These are phyloP conservation scores for Dermatemys mawii DNA, from an alignment of 2,113 vertebrate genomes.

Conservation along the genomic window DNA sequence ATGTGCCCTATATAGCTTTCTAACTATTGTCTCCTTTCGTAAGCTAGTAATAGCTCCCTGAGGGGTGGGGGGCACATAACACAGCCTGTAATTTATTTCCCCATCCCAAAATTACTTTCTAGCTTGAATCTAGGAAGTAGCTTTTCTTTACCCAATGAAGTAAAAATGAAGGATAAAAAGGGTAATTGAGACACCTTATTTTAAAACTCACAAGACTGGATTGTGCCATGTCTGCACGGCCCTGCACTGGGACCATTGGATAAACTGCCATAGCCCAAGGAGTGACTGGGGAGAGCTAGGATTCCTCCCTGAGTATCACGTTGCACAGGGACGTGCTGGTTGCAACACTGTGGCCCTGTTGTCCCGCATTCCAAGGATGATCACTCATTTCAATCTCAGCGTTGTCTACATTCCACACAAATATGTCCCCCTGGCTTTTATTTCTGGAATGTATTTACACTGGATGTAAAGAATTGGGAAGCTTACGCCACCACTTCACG, in stretches of 20 bases:
- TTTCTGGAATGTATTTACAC: neutral
- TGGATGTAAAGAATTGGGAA: neutral
- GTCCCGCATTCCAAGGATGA: neutral
- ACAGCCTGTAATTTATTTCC: neutral
- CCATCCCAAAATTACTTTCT: rapidly evolving
- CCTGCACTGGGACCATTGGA: neutral
- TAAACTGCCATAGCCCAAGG: neutral
- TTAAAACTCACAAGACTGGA: neutral
- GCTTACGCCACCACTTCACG: neutral
- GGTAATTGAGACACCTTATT: neutral
- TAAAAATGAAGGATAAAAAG: neutral
- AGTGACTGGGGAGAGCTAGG: neutral
- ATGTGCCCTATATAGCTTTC: neutral
- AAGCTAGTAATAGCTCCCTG: neutral
- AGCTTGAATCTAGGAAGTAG: neutral
- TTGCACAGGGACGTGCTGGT: neutral
- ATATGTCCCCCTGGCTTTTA: neutral
- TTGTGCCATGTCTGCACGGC: neutral
- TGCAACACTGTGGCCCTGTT: rapidly evolving
- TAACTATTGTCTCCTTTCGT: neutral
- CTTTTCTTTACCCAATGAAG: neutral
- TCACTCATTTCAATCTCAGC: neutral
- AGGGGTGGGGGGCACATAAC: neutral
- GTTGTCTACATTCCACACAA: neutral
- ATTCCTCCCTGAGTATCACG: neutral